Conservation (phyloP, 1,140 invertebrate genomes). For the Lamellibrachia luymesi region DNA sequence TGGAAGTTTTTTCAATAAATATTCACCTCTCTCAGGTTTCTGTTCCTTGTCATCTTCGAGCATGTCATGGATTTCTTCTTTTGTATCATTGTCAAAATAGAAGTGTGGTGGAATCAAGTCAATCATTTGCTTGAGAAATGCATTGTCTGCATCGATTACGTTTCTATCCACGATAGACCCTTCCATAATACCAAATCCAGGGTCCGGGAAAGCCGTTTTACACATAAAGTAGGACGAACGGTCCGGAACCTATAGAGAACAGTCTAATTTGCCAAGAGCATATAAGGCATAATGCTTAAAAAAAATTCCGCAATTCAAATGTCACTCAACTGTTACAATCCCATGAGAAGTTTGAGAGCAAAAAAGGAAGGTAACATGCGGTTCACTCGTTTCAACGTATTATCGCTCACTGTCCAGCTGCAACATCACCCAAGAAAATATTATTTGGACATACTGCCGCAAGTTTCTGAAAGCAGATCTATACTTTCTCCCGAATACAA, state of each 20-base stretch:
- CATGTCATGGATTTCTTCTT: constrained; percentile 1
- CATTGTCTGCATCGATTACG: constrained; percentile 29
- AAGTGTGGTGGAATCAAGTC: constrained; percentile 28
- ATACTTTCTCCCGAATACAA: background rate
- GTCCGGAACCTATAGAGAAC: background rate
- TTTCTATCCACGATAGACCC: background rate
- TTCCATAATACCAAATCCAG: background rate
- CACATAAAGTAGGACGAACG: background rate
- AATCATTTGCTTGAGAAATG: constrained; percentile 28
- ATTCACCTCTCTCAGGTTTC: background rate
- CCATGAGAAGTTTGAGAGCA: background rate
- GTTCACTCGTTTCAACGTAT: background rate
- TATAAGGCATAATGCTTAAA: background rate
- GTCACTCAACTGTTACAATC: background rate
- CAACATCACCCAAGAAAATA: background rate
- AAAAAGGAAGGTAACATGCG: background rate
- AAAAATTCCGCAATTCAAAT: background rate
- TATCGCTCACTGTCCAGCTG: background rate
- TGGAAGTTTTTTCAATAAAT: background rate
- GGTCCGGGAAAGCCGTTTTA: background rate
- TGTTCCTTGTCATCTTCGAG: background rate
- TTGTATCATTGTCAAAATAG: constrained; percentile 30
- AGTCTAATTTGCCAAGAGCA: background rate
- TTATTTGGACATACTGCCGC: background rate
- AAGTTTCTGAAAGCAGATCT: background rate